A percentile compares a stretch with the other conserved stretches of the same genome.
These are phyloP conservation scores for Lasioglossum calceatum DNA, from an alignment of 2,888 invertebrate species.

Conservation along the genomic window DNA sequence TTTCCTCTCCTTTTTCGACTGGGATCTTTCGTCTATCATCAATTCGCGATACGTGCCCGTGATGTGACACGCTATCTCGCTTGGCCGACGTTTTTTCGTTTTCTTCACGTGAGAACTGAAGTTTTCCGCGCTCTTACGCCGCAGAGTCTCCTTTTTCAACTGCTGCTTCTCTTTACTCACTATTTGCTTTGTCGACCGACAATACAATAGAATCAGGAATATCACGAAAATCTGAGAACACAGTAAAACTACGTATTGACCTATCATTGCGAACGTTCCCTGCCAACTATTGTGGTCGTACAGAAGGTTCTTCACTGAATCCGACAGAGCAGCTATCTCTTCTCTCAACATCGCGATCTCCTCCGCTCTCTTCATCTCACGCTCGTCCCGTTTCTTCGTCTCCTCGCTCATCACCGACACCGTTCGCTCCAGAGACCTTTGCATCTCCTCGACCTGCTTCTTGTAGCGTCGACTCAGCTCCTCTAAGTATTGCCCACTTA, in stretches of 20 bases:
- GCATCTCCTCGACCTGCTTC: conserved; percentile 98
- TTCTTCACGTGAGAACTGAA: conserved; percentile 80
- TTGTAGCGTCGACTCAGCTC: conserved; percentile 98
- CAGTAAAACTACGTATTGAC: conserved; percentile 85
- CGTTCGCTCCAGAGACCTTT: conserved; percentile 92
- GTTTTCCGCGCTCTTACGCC: conserved; percentile 69
- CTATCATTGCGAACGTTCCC: conserved; percentile 86
- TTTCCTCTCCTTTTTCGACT: conserved; percentile 83
- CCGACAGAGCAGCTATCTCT: conserved; percentile 88
- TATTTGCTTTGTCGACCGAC: conserved; percentile 83
- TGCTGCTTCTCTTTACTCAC: conserved; percentile 82
- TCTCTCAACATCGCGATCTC: conserved; percentile 89
- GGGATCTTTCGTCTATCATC: conserved; percentile 85
- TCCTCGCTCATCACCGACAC: conserved; percentile 90
- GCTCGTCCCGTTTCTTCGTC: conserved; percentile 88
- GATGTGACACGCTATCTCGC: conserved; percentile 86
- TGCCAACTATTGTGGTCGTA: conserved; percentile 89
- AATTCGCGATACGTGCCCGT: conserved; percentile 87
- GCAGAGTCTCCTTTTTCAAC: conserved; percentile 67
- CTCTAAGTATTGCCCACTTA: conserved; percentile 98
- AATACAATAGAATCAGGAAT: conserved; percentile 86
- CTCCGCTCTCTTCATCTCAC: conserved; percentile 92
- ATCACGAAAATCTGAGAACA: conserved; percentile 85
- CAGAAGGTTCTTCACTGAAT: conserved; percentile 87
- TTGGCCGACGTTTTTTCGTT: conserved; percentile 88